phyloP scores from a whole-genome alignment of 1,140 invertebrate genomes.

The Diachasma alloeum region DNA sequence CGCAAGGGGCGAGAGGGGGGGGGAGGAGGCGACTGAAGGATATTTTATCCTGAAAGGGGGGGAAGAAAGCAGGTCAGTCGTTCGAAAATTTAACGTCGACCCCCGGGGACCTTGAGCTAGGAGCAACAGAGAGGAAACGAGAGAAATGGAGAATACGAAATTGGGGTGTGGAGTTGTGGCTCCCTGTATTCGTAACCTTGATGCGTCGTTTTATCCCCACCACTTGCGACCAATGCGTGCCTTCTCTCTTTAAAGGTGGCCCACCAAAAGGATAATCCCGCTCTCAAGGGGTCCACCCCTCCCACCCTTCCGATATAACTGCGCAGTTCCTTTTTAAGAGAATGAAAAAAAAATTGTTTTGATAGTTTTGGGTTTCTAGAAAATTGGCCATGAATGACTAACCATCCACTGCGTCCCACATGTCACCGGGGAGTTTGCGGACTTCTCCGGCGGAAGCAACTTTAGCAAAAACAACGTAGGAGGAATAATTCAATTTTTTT shows the following conservation, averaged over 20 bases:
- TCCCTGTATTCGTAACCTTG: neutral
- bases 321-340: slow-evolving; percentile 29
- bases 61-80: slow-evolving; percentile 50
- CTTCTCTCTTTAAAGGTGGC: neutral
- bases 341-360: slow-evolving; percentile 60
- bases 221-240: neutral
- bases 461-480: neutral
- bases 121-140: neutral
- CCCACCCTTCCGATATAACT: slow-evolving; percentile 18
- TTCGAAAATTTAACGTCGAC: slow-evolving; percentile 41
- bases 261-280: slow-evolving; percentile 51
- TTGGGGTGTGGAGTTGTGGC: slow-evolving; percentile 30
- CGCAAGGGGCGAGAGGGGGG: neutral
- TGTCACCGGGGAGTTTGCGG: neutral
- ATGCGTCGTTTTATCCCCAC: slow-evolving; percentile 19
- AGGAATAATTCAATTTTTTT: neutral
- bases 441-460: neutral
- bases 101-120: slow-evolving; percentile 17
- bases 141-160: slow-evolving; percentile 19
- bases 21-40: neutral
- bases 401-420: neutral
- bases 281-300: slow-evolving; percentile 10
- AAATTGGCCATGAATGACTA: slow-evolving; percentile 55
- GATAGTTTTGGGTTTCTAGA: slow-evolving; percentile 62
- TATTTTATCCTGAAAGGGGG: slow-evolving; percentile 5